Evolutionary conservation across 2,113 vertebrate species (phyloP).

Genomic region (Oceanodroma tethys): DNA sequence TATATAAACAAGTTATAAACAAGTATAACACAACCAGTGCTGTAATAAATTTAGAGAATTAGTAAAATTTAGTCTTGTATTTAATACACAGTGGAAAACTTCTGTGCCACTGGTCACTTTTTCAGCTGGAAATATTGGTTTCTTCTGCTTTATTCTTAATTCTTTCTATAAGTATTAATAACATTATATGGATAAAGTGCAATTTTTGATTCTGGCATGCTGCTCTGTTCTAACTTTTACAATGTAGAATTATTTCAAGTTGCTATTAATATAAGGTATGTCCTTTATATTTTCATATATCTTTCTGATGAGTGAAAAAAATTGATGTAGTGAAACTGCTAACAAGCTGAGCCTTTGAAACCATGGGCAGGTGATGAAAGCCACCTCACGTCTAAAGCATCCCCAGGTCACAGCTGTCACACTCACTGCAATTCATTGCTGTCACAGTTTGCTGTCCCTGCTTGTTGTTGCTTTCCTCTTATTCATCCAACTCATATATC

Average conservation of each 20-base stretch:
- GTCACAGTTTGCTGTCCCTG: conserved; percentile 65
- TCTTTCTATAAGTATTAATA: background rate
- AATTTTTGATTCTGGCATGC: background rate
- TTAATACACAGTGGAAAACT: background rate
- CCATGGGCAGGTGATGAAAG: conserved; percentile 61
- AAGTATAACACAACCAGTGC: background rate
- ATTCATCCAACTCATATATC: conserved; percentile 68
- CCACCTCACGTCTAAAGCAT: conserved; percentile 61
- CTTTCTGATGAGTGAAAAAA: conserved; percentile 9
- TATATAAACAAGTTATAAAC: background rate
- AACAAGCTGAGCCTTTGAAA: conserved; percentile 57
- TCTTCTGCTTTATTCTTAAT: background rate
- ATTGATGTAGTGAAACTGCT: conserved; percentile 7
- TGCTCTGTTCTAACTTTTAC: background rate
- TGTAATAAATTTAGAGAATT: background rate
- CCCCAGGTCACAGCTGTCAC: conserved; percentile 69
- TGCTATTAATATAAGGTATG: background rate
- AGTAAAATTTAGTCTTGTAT: background rate
- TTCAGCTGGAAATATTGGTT: background rate
- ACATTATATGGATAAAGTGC: background rate
- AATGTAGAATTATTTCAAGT: background rate
- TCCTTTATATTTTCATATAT: conserved; percentile 6
- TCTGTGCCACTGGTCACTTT: background rate
- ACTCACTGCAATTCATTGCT: conserved; percentile 65
- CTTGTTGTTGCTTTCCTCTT: conserved; percentile 57